phyloP scores from a whole-genome alignment of 2,113 vertebrate genomes.

The Seriola aureovittata region DNA sequence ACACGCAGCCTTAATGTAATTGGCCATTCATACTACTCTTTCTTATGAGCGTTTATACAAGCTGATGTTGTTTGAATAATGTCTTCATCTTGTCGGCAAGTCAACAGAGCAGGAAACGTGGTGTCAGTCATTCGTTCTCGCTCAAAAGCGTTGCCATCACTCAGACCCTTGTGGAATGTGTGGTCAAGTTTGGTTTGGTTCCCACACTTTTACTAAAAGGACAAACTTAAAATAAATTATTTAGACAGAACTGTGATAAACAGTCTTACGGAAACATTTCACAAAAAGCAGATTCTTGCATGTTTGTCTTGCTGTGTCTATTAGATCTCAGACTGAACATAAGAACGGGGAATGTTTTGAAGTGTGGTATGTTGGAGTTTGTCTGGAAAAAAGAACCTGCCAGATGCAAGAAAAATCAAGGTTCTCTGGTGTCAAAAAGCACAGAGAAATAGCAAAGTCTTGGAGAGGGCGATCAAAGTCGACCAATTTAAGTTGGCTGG shows the following conservation, averaged over 20 bases:
- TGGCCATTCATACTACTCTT: constrained; percentile 37
- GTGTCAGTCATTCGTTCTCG: constrained; percentile 36
- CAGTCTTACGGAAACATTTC: constrained; percentile 16
- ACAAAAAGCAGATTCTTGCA: constrained; percentile 11
- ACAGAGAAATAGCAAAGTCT: constrained; percentile 38
- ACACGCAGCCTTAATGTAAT: constrained; percentile 31
- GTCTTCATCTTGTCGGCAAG: constrained; percentile 40
- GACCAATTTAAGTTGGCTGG: constrained; percentile 49
- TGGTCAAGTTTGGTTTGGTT: constrained; percentile 33
- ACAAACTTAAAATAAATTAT: constrained; percentile 22
- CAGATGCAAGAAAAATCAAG: constrained; percentile 28
- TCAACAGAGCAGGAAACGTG: constrained; percentile 43
- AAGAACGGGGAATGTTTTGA: constrained; percentile 31
- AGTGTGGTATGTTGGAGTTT: neutral
- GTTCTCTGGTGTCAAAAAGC: constrained; percentile 52
- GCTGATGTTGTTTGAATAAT: constrained; percentile 59
- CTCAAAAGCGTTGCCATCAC: neutral
- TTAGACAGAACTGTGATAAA: constrained; percentile 31
- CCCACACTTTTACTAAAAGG: constrained; percentile 43
- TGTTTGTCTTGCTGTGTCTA: constrained; percentile 14
- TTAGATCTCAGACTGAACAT: constrained; percentile 16
- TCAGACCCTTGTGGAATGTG: constrained; percentile 28
- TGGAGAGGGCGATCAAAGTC: constrained; percentile 54
- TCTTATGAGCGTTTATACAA: constrained; percentile 54
- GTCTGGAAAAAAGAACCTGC: constrained; percentile 11